These are phyloP conservation scores for Thamnaconus septentrionalis DNA, from an alignment of 2,113 vertebrate genomes.

Conservation along the genomic window DNA sequence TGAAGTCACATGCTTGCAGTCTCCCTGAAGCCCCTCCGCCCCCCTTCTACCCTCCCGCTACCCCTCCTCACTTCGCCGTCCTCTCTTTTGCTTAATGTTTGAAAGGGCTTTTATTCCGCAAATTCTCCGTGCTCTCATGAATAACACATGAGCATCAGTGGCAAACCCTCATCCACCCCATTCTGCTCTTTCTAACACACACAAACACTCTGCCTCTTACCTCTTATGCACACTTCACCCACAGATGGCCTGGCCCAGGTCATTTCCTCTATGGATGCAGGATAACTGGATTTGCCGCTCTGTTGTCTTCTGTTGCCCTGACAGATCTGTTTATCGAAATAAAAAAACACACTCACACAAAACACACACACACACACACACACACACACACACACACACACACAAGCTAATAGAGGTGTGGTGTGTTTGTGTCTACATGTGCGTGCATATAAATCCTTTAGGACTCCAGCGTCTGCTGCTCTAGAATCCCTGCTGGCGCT, in stretches of 20 bases:
- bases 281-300: constrained; percentile 82
- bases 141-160: constrained; percentile 74
- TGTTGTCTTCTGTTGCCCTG: constrained; percentile 77
- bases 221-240: constrained; percentile 36
- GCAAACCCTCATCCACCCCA: constrained; percentile 37
- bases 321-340: constrained; percentile 76
- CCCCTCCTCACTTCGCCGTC: constrained; percentile 35
- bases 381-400: no score
- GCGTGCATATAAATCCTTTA: constrained; percentile 23
- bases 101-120: constrained; percentile 72
- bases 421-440: constrained; percentile 6
- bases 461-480: constrained; percentile 24
- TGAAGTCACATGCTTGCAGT: constrained; percentile 58
- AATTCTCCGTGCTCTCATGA: constrained; percentile 73
- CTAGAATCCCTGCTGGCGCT: constrained; percentile 30
- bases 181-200: constrained; percentile 30
- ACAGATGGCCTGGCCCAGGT: constrained; percentile 75
- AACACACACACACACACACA: no score
- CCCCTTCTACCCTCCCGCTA: not conserved
- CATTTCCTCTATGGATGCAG: constrained; percentile 78
- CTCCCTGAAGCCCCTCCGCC: not conserved
- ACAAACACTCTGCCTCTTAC: constrained; percentile 23
- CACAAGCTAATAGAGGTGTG: constrained; percentile 1
- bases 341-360: constrained; percentile 62
- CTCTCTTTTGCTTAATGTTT: constrained; percentile 67